phyloP scores from a whole-genome alignment of 2,888 invertebrate genomes.

The Drosophila glabriapex region DNA sequence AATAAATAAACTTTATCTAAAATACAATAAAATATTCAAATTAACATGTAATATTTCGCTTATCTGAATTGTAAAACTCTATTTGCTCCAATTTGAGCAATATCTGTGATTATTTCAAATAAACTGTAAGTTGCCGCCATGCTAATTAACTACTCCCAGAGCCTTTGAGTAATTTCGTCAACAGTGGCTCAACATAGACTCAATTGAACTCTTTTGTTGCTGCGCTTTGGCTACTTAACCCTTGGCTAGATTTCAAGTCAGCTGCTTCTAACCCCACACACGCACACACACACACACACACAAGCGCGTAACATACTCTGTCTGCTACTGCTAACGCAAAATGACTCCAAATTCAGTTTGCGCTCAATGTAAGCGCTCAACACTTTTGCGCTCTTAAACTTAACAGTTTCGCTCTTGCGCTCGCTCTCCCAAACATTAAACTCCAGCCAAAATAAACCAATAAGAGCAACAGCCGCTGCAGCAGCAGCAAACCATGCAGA shows the following conservation, averaged over 20 bases:
- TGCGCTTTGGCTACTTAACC: conserved; percentile 24
- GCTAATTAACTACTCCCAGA: conserved; percentile 4
- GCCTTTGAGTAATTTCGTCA: conserved; percentile 8
- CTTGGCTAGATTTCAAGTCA: conserved; percentile 25
- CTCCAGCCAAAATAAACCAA: conserved; percentile 65
- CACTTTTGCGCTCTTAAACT: conserved; percentile 19
- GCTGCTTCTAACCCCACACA: conserved; percentile 14
- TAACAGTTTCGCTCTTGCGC: conserved; percentile 11
- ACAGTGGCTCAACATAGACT: conserved; percentile 1
- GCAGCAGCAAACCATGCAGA: conserved; percentile 20
- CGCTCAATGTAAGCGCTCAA: conserved; percentile 30
- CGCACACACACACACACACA: conserved; percentile 4
- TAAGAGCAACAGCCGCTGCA: conserved; percentile 53
- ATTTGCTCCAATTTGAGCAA: background rate
- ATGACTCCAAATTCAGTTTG: conserved; percentile 27
- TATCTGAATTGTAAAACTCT: background rate
- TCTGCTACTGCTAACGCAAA: conserved; percentile 9
- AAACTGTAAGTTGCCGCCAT: background rate
- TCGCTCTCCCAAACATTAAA: conserved; percentile 22
- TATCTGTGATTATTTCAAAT: background rate
- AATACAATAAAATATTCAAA: background rate
- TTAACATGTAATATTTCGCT: background rate
- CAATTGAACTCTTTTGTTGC: conserved; percentile 1
- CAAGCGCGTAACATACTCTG: background rate
- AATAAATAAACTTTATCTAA: background rate